A percentile compares a stretch with the other conserved stretches of the same genome.
Conservation (phyloP, 2,888 invertebrate genomes). For the Drosophila cyrtoloma region DNA sequence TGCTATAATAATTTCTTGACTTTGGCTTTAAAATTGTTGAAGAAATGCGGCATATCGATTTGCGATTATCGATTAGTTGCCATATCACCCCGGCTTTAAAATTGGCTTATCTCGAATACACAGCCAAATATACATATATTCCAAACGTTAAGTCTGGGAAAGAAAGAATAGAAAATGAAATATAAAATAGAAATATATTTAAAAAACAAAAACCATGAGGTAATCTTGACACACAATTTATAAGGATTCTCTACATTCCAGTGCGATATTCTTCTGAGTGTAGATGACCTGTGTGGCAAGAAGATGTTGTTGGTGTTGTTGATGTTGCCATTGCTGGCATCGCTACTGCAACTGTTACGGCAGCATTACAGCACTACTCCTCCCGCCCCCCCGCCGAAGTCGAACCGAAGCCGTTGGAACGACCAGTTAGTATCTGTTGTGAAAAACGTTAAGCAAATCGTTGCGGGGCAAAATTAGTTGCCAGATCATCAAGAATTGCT, state of each 20-base stretch:
- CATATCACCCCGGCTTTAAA: not conserved
- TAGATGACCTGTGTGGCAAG: conserved; percentile 70
- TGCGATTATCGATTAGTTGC: not conserved
- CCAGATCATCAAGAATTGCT: conserved; percentile 44
- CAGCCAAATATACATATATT: too few species aligned
- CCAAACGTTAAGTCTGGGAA: not conserved
- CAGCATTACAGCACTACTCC: conserved; percentile 2
- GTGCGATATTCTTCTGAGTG: conserved; percentile 10
- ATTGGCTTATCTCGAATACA: not conserved
- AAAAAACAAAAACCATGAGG: too few species aligned
- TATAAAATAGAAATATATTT: not conserved
- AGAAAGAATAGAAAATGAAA: not conserved
- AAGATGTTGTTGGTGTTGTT: conserved; percentile 37
- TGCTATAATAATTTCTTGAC: not conserved
- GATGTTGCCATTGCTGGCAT: conserved; percentile 23
- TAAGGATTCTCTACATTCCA: not conserved
- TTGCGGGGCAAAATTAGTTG: conserved; percentile 48
- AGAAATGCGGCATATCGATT: not conserved
- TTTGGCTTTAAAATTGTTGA: too few species aligned
- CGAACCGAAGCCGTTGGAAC: conserved; percentile 41
- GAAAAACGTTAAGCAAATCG: conserved; percentile 55
- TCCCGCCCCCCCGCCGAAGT: conserved; percentile 35
- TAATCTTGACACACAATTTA: not conserved
- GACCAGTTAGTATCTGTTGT: conserved; percentile 72
- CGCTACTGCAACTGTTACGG: conserved; percentile 62